A percentile compares a stretch with the other conserved stretches of the same genome.
phyloP scores from a whole-genome alignment of 1,140 invertebrate species.

The Anthonomus grandis region DNA sequence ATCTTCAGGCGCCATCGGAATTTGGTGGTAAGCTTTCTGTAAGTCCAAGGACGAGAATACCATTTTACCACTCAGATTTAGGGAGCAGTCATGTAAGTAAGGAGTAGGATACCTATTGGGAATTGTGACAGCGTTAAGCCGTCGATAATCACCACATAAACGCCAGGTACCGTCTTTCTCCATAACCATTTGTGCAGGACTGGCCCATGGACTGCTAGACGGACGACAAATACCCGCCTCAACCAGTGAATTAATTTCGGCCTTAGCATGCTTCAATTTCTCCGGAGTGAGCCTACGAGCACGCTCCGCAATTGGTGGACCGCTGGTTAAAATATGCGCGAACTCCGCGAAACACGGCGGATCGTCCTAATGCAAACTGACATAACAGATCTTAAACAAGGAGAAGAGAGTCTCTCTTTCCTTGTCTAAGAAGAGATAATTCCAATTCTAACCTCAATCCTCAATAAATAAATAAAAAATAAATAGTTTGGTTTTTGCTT shows the following conservation, averaged over 20 bases:
- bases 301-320: constrained; percentile 38
- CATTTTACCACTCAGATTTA: background rate
- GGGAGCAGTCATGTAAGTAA: constrained; percentile 3
- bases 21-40: too few relatives aligned
- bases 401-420: too few relatives aligned
- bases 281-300: constrained; percentile 42
- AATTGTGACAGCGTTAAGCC: constrained; percentile 48
- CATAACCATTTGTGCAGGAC: constrained; percentile 46
- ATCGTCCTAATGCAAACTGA: too few relatives aligned
- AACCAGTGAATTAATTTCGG: constrained; percentile 39
- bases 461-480: too few relatives aligned
- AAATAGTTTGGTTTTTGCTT: too few relatives aligned
- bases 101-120: constrained; percentile 40
- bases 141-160: constrained; percentile 50
- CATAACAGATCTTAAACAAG: too few relatives aligned
- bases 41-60: too few relatives aligned
- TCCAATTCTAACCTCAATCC: too few relatives aligned
- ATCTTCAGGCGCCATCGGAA: too few relatives aligned
- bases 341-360: too few relatives aligned
- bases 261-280: constrained; percentile 32
- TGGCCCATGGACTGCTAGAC: constrained; percentile 46
- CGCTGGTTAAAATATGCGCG: constrained; percentile 38
- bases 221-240: constrained; percentile 35
- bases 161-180: constrained; percentile 47
- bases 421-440: too few relatives aligned